phyloP scores from a whole-genome alignment of 2,888 invertebrate genomes.

The Panzeria rudis region DNA sequence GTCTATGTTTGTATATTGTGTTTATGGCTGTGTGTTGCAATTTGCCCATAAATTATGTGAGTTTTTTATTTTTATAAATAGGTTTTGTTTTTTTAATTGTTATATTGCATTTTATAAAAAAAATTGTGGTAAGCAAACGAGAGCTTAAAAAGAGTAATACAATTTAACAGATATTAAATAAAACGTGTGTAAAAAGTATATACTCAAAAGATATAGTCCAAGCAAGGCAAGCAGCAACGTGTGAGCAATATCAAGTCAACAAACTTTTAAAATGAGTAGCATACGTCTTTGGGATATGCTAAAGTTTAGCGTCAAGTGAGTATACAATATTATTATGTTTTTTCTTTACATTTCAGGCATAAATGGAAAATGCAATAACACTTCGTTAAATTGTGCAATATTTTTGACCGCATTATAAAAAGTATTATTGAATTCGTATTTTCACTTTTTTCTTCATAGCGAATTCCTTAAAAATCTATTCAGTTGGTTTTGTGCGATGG shows the following conservation, averaged over 20 bases:
- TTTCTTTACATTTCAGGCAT: neutral
- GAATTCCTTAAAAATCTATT: too few relatives aligned
- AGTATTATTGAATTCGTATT: too few relatives aligned
- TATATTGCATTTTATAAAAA: slow-evolving; percentile 4
- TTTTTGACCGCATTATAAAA: neutral
- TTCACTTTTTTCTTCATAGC: too few relatives aligned
- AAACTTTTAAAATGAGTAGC: slow-evolving; percentile 64
- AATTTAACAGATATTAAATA: neutral
- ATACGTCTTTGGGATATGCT: slow-evolving; percentile 78
- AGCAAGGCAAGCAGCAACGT: slow-evolving; percentile 6
- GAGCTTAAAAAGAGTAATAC: neutral
- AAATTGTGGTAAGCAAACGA: slow-evolving; percentile 5
- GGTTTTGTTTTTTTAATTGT: slow-evolving; percentile 1
- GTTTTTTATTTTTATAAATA: slow-evolving; percentile 9
- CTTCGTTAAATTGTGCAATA: too few relatives aligned
- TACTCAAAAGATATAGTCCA: neutral
- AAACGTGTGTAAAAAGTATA: neutral
- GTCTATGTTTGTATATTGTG: neutral
- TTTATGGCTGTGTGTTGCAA: slow-evolving; percentile 27
- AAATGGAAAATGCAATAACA: too few relatives aligned
- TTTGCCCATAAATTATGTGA: slow-evolving; percentile 29
- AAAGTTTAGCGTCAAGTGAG: slow-evolving; percentile 81
- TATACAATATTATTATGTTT: slow-evolving; percentile 59
- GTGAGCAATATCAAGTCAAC: slow-evolving; percentile 36
- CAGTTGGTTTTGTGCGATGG: too few relatives aligned